These are phyloP conservation scores for Grammomys dolichurus DNA, from an alignment of 2,113 vertebrate genomes.

Conservation along the genomic window DNA sequence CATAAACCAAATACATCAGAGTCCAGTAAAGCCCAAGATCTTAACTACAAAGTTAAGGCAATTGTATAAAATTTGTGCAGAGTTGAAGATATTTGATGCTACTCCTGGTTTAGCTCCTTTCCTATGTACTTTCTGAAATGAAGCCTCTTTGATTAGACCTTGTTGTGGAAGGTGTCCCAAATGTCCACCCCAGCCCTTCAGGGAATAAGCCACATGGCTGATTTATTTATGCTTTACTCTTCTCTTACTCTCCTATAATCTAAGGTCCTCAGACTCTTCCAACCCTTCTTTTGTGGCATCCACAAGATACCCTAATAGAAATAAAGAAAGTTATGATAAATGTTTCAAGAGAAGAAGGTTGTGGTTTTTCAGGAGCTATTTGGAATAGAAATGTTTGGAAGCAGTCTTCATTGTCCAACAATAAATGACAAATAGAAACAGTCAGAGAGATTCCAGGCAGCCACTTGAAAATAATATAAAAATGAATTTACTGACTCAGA, in stretches of 20 bases:
- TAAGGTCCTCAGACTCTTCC: not conserved
- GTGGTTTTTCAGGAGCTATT: not conserved
- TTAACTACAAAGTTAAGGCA: not conserved
- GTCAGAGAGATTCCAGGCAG: not conserved
- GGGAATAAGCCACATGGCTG: not conserved
- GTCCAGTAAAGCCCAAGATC: not conserved
- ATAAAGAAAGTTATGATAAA: conserved; percentile 34
- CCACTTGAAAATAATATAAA: conserved; percentile 22
- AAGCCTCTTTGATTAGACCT: not conserved
- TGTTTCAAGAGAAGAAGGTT: conserved; percentile 30
- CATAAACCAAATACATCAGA: not conserved
- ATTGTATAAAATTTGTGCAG: not conserved
- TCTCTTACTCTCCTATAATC: not conserved
- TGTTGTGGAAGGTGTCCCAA: not conserved
- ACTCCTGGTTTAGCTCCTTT: not conserved
- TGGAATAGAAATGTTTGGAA: conserved; percentile 23
- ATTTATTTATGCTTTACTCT: not conserved
- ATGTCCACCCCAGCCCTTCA: not conserved
- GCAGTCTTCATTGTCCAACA: not conserved
- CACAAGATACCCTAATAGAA: conserved; percentile 15
- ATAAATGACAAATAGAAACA: not conserved
- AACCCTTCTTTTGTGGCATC: not conserved
- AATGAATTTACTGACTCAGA: conserved; percentile 17
- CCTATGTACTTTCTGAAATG: not conserved
- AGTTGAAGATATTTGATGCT: not conserved